These are phyloP conservation scores for Thryonomys swinderianus DNA, from an alignment of 2,113 vertebrate species.

Conservation along the genomic window DNA sequence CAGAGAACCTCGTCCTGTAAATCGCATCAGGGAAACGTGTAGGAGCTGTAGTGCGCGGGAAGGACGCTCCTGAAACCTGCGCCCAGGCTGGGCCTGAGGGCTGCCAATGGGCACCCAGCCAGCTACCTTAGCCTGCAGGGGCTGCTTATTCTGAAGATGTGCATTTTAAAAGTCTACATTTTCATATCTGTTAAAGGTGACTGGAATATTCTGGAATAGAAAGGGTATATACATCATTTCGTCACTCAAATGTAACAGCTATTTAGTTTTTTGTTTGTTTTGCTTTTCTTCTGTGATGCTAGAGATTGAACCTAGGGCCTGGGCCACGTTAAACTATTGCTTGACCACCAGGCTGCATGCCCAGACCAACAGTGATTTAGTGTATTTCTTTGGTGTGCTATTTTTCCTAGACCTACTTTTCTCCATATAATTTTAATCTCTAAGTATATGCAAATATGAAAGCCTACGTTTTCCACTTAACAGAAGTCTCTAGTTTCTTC, in stretches of 20 bases:
- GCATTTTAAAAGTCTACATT: not conserved
- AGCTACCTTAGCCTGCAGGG: not conserved
- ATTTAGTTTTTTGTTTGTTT: not conserved
- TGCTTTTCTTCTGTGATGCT: not conserved
- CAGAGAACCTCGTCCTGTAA: conserved; percentile 47
- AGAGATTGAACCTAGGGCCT: not conserved
- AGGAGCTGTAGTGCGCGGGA: not conserved
- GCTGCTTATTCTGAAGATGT: not conserved
- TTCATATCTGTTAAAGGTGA: not conserved
- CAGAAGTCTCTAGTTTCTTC: not conserved
- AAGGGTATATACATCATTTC: conserved; percentile 1
- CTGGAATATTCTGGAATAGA: not conserved
- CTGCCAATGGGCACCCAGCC: not conserved
- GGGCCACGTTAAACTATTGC: not conserved
- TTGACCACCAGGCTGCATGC: not conserved
- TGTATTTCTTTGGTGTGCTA: not conserved
- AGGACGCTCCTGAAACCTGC: not conserved
- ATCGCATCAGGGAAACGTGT: conserved; percentile 18
- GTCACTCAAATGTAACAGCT: not conserved
- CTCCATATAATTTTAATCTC: not conserved
- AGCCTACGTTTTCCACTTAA: not conserved
- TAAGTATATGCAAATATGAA: not conserved
- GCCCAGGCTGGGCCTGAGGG: not conserved
- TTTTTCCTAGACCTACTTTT: conserved; percentile 23
- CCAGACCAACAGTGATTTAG: not conserved